Base-by-base conservation (phyloP, 2,797 vertebrate species). In the Lates japonicus region DNA sequence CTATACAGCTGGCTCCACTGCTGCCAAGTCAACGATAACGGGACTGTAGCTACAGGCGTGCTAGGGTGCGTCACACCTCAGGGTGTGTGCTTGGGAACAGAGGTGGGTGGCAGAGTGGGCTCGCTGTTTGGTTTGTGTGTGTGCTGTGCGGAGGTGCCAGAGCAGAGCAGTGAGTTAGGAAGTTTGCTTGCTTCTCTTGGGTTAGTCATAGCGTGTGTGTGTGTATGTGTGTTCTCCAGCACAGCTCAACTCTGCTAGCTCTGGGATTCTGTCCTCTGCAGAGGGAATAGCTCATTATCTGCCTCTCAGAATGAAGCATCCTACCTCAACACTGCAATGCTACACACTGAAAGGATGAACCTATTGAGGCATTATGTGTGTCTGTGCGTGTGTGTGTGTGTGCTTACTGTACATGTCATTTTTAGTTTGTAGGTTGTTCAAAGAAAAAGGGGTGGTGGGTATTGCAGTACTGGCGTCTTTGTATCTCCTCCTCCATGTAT, bases 91-190 rank as follows among this genome's bases (percentile, higher is more conserved):
- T 71, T 8, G 20, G 78, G 68, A 83, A 54, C 39, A 76, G 80
- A 95, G 95, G 95, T 95, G 95, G 94, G 95, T 87, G 77, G 80
- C 71, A 77, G 52, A 90, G 85, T 71, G 54, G 69, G 72, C 63
- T 80, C 73, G 16, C 59, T 61, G 79, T 70, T 83, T 61, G 72
- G 62, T 78, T 52, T 79, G n/a, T 70, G 35, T 74, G 16, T 17
- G 58, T 59, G 12, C 35, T 61, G 22, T 67, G 78, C 37, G 59
- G 57, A 90, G 72, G 69, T 63, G 44, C 65, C 57, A 57, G 63
- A 77, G 74, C 31, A 42, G 29, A 60, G 31, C 0, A 16, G 10
- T 29, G 58, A 80, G 58, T 78, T 57, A 7, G 77, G 51, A 87
- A 80, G 64, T 88, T 78, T 76, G 17, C 37, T 48, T n/a, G 55